Percentiles rank a stretch among this genome's conserved stretches.
phyloP scores from a whole-genome alignment of 1,140 invertebrate species.

The Drosophila carrolli region DNA sequence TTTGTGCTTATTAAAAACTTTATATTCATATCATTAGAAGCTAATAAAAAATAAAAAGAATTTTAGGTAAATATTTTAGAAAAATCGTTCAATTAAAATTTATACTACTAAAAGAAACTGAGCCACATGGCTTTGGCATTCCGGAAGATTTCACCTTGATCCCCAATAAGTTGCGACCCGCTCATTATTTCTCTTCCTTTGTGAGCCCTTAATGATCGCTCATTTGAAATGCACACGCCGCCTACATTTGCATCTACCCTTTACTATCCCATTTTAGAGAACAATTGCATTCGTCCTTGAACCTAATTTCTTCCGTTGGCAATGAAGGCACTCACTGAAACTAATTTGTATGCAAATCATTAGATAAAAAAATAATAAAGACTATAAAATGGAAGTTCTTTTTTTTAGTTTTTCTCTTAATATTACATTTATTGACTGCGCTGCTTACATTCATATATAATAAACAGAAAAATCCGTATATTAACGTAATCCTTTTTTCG shows the following conservation, averaged over 20 bases:
- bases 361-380: neutral
- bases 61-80: too few species aligned
- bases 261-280: constrained; percentile 26
- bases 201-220: constrained; percentile 19
- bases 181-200: constrained; percentile 21
- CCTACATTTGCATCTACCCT: constrained; percentile 46
- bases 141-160: constrained; percentile 45
- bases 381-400: too few species aligned
- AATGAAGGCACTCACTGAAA: constrained; percentile 4
- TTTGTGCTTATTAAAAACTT: too few species aligned
- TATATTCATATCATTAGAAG: too few species aligned
- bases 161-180: constrained; percentile 39
- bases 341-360: constrained; percentile 19
- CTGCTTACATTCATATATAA: too few species aligned
- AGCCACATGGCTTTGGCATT: neutral
- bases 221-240: constrained; percentile 39
- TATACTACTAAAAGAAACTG: neutral
- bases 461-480: too few species aligned
- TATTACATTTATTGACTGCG: neutral
- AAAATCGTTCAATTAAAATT: too few species aligned
- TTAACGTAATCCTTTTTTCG: too few species aligned
- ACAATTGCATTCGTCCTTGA: constrained; percentile 54
- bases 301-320: constrained; percentile 8
- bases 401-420: neutral
- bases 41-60: too few species aligned